Evolutionary conservation across 2,888 invertebrate genomes (phyloP).

Genomic region (Meghimatium bilineatum): DNA sequence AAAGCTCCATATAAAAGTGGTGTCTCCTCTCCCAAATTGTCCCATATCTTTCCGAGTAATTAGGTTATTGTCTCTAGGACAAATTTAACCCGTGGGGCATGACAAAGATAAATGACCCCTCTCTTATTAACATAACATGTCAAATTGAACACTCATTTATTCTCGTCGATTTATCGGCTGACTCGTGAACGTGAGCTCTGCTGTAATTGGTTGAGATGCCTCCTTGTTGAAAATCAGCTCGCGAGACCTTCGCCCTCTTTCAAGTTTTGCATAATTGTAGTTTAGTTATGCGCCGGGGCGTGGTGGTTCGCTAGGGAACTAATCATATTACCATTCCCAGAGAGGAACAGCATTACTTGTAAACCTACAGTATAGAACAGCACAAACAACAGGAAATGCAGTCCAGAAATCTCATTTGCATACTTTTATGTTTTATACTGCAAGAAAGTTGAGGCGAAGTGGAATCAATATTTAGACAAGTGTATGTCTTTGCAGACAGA

Average conservation of each 20-base stretch:
- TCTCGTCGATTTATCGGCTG: slow-evolving; percentile 37
- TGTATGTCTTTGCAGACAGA: neutral
- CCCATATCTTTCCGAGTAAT: slow-evolving; percentile 34
- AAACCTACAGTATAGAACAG: slow-evolving; percentile 11
- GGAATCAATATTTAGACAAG: slow-evolving; percentile 3
- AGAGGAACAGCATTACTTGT: neutral
- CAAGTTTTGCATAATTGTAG: slow-evolving; percentile 39
- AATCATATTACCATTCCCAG: slow-evolving; percentile 31
- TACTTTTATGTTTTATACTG: slow-evolving; percentile 13
- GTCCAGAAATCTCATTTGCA: slow-evolving; percentile 2
- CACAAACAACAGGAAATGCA: neutral
- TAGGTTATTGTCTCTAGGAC: slow-evolving; percentile 41
- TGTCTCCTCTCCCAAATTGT: slow-evolving; percentile 8
- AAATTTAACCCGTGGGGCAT: slow-evolving; percentile 21
- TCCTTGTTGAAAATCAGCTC: slow-evolving; percentile 28
- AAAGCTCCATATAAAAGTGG: neutral
- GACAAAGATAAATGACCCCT: slow-evolving; percentile 41
- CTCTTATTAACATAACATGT: slow-evolving; percentile 43
- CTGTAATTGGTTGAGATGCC: slow-evolving; percentile 39
- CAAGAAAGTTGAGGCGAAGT: neutral
- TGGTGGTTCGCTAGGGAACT: slow-evolving; percentile 15
- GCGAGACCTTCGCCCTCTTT: slow-evolving; percentile 9
- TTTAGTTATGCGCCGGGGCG: slow-evolving; percentile 38
- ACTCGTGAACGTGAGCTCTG: slow-evolving; percentile 35
- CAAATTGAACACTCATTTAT: slow-evolving; percentile 46